Evolutionary conservation across 2,797 vertebrate species (phyloP).

Genomic region (Semotilus atromaculatus): DNA sequence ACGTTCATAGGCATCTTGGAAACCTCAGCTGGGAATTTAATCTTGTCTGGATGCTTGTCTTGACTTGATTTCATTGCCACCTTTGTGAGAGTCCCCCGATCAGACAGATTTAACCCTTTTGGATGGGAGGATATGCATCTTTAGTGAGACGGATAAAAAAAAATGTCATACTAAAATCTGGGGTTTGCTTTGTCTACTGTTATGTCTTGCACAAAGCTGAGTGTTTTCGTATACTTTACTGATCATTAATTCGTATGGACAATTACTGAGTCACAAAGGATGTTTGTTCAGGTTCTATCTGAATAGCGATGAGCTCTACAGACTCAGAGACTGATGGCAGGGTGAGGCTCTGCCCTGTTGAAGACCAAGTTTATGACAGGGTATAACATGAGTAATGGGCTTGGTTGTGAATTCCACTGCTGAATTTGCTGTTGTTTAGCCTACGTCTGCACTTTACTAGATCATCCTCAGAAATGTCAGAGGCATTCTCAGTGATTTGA

Average conservation of each 20-base stretch:
- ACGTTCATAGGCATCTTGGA: constrained; percentile 11
- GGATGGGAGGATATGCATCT: constrained; percentile 2
- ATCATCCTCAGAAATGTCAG: too few species aligned
- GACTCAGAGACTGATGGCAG: neutral
- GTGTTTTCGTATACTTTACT: too few species aligned
- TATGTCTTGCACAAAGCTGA: neutral
- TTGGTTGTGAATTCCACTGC: neutral
- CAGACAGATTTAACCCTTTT: neutral
- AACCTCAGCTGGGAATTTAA: constrained; percentile 19
- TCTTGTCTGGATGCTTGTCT: constrained; percentile 11
- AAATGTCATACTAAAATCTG: neutral
- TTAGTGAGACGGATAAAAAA: neutral
- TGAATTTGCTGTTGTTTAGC: neutral
- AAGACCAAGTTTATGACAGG: neutral
- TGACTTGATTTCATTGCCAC: constrained; percentile 29
- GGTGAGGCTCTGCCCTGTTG: too few species aligned
- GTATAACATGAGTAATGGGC: neutral
- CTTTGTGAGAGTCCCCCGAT: neutral
- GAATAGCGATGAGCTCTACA: neutral
- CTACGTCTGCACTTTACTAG: too few species aligned
- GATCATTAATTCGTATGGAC: neutral
- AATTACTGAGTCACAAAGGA: neutral
- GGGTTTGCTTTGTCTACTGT: neutral
- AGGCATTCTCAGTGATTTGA: too few species aligned
- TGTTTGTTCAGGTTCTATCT: neutral